These are phyloP conservation scores for Halesus radiatus DNA, from an alignment of 1,140 invertebrate genomes.

Conservation along the genomic window DNA sequence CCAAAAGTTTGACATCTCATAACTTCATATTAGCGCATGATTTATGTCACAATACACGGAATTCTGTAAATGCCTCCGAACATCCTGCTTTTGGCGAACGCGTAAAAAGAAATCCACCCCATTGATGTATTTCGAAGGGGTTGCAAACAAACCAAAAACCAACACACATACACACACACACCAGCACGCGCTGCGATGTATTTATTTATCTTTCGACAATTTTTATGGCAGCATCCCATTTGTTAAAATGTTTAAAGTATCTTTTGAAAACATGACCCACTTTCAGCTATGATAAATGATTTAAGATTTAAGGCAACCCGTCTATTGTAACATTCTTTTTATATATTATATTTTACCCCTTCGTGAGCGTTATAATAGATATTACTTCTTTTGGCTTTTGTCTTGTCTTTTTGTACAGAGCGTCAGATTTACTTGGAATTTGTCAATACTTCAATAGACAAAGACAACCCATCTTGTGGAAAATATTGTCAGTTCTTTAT, in stretches of 20 bases:
- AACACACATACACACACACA: too few relatives aligned
- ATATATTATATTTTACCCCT: neutral
- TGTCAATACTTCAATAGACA: conserved; percentile 1
- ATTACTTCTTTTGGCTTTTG: conserved; percentile 12
- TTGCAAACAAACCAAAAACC: neutral
- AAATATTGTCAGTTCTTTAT: neutral
- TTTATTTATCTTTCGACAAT: conserved; percentile 15
- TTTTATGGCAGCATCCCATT: conserved; percentile 26
- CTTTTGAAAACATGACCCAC: conserved; percentile 41
- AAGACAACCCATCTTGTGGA: neutral
- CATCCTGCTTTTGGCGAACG: conserved; percentile 2
- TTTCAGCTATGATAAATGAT: conserved; percentile 46
- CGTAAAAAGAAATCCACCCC: neutral
- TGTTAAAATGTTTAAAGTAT: conserved; percentile 24
- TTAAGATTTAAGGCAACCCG: neutral
- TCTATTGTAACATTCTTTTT: too few relatives aligned
- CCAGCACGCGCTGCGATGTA: neutral
- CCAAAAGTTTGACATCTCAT: too few relatives aligned
- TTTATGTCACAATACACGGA: neutral
- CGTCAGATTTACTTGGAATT: conserved; percentile 18
- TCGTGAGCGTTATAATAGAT: conserved; percentile 16
- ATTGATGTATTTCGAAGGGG: conserved; percentile 8
- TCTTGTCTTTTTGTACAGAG: neutral
- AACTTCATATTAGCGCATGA: neutral
- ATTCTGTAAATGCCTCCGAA: neutral